Base-by-base conservation (phyloP, 2,888 invertebrate genomes). In the Melikaiella ostensackeni region DNA sequence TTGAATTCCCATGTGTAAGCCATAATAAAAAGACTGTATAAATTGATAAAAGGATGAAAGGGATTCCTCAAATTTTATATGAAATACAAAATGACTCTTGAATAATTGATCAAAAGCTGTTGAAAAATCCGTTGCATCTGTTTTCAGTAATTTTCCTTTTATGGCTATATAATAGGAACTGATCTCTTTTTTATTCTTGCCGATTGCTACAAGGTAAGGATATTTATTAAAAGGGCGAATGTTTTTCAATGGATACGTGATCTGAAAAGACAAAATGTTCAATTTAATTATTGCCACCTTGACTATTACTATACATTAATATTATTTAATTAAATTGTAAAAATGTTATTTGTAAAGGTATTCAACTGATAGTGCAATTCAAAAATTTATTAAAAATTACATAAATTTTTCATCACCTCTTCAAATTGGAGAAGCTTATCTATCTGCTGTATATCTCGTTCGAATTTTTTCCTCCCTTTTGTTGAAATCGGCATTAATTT, bases 51-150 rank as follows among this genome's bases (percentile, higher is more conserved):
- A 81, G 7, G 75, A 13, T 33, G 75, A 30, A 38, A 81, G 77
- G 57, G 63, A 66, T 8, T 46, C 38, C 46, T 73, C 73, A 50
- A 74, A 82, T 27, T 80, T 35, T 13, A 62, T 75, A 73, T 80
- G 30, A 50, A 83, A 75, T 19, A 83, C 79, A 30, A 77, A 81
- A 61, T 81, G 79, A 24, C 46, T 57, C 33, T 81, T 83, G 63
- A 81, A 83, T 13, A 83, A 62, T 74, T 75, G 63, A 63, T 83
- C 83, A 55, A 83, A 81, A 6, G 80, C 81, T 33, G 30, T 63
- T 27, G 55, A 62, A 13, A 80, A 70, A 19, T 76, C 59, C 5
- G 38, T 74, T 27, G 74, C 75, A 33, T 79, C 77, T 16, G 79
- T 42, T n/a, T 79, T 75, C 19, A 83, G 75, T 21, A 81, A 59